phyloP scores from a whole-genome alignment of 2,888 invertebrate species.

The Tuberolachnus salignus region DNA sequence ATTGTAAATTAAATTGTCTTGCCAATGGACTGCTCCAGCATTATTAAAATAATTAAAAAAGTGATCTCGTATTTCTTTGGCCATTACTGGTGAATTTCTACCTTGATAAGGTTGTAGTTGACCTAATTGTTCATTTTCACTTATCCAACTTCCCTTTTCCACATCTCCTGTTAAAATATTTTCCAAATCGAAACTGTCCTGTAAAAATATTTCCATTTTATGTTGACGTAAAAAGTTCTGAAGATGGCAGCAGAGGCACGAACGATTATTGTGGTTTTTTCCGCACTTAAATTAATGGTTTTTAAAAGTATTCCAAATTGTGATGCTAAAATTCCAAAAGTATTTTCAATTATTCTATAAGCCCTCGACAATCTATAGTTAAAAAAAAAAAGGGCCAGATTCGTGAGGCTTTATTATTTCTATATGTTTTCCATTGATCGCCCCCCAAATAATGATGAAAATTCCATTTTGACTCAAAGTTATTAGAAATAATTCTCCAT shows the following conservation, averaged over 20 bases:
- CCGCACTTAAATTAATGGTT: slow-evolving; percentile 13
- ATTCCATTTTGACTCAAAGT: slow-evolving; percentile 46
- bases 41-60: slow-evolving; percentile 34
- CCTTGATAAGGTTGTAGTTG: slow-evolving; percentile 39
- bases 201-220: slow-evolving; percentile 29
- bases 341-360: slow-evolving; percentile 38
- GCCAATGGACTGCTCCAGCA: slow-evolving; percentile 14
- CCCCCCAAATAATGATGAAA: slow-evolving; percentile 49
- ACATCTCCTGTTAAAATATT: too few relatives aligned
- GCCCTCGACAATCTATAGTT: slow-evolving; percentile 24
- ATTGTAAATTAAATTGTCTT: slow-evolving; percentile 12
- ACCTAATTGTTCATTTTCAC: slow-evolving; percentile 4
- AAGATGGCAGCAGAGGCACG: slow-evolving; percentile 33
- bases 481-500: slow-evolving; percentile 47
- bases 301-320: slow-evolving; percentile 27
- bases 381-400: slow-evolving; percentile 35
- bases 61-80: slow-evolving; percentile 30
- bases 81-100: slow-evolving; percentile 26
- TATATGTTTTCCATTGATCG: slow-evolving; percentile 55
- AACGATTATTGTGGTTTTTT: slow-evolving; percentile 34
- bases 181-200: too few relatives aligned
- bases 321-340: slow-evolving; percentile 37
- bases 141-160: slow-evolving; percentile 41
- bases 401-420: slow-evolving; percentile 31
- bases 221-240: slow-evolving; percentile 25